Base-by-base conservation (phyloP, 2,888 invertebrate genomes). In the Alitta virens region DNA sequence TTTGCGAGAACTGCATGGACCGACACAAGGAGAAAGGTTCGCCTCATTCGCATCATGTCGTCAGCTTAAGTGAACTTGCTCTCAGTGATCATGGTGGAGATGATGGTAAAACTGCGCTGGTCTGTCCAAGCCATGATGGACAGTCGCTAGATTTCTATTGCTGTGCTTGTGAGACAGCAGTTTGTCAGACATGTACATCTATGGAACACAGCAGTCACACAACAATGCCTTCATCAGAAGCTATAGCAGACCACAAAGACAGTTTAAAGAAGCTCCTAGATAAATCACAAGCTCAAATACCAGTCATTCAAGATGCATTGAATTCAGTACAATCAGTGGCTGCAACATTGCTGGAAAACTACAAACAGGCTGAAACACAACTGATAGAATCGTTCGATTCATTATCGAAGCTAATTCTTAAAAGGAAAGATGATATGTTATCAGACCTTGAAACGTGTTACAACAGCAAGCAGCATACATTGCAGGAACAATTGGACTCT, bases 141-240 rank as follows among this genome's bases (percentile, higher is more conserved):
- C 78, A 78, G 63, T 68, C 74, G 1, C 67, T 82, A 56, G 76
- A 81, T 62, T 83, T 81, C 71, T 85, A 83, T 73, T 85, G 85
- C 72, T 73, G 78, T 14, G 81, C 82, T 56, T 85, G 85, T 72
- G 85, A 85, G 72, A 84, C 84, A 0, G 84, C 84, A 0, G 80
- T 84, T 42, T 85, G 85, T 68, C 77, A 79, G 64, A 79, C 80
- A 58, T 85, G 85, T 68, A 84, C 84, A 1, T 81, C 80, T 63
- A 81, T 83, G 7, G 84, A 84, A 64, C 84, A 84, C 71, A 76
- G 80, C 23, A 78, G 80, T n/a, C 84, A 85, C 71, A 72, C 73
- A 49, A 82, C 81, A 2, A 74, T 82, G 46, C 73, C 82, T 27
- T 75, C 83, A 38, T 71, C 76, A 52, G 84, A 84, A 60, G 84